Conservation (phyloP, 2,888 invertebrate species). For the Poecilobothrus nobilitatus region DNA sequence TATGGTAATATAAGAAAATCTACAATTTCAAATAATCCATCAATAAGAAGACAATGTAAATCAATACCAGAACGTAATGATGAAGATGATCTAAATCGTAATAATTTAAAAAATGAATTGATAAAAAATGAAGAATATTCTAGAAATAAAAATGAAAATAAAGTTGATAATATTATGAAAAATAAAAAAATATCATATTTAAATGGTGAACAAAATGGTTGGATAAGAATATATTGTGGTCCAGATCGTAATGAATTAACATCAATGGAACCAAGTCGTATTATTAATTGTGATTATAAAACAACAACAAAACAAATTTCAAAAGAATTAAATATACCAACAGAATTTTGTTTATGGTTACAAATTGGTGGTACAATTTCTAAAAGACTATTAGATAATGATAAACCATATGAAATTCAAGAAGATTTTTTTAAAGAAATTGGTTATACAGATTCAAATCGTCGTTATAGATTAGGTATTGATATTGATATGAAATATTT, state of each 20-base stretch:
- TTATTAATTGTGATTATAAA: constrained; percentile 23
- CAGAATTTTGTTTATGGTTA: constrained; percentile 28
- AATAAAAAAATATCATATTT: background rate
- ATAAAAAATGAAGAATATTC: background rate
- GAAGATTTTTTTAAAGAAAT: constrained; percentile 52
- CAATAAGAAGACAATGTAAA: constrained; percentile 16
- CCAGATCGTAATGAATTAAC: constrained; percentile 24
- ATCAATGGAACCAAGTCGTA: constrained; percentile 25
- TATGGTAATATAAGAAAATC: constrained; percentile 14
- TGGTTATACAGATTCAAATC: constrained; percentile 52
- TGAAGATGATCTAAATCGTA: constrained; percentile 5
- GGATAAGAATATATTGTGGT: constrained; percentile 26
- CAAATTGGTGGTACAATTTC: constrained; percentile 52
- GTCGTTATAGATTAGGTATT: constrained; percentile 54
- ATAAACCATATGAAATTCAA: constrained; percentile 53
- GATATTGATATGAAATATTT: constrained; percentile 57
- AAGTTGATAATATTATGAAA: background rate
- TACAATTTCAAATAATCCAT: background rate
- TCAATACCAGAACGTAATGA: constrained; percentile 13
- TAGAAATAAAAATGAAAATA: background rate
- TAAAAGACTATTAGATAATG: constrained; percentile 48
- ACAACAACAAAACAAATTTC: constrained; percentile 22
- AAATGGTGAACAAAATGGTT: constrained; percentile 19
- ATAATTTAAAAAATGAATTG: background rate
- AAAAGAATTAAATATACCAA: constrained; percentile 24